Conservation (phyloP, 2,888 invertebrate genomes). For the Venusia cambrica region DNA sequence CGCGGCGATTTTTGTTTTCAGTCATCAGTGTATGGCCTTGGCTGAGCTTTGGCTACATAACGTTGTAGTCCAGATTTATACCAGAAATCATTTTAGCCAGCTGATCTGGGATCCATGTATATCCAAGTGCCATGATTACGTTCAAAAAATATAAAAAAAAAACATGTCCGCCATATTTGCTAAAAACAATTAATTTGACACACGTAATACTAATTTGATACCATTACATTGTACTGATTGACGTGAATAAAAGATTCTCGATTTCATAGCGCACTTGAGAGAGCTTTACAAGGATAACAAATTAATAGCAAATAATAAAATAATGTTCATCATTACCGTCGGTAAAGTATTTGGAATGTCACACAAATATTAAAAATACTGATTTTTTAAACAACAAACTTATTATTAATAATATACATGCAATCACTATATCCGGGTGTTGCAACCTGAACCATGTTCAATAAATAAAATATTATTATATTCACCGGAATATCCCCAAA, state of each 20-base stretch:
- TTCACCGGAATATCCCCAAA: constrained; percentile 33
- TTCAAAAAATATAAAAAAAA: constrained; percentile 5
- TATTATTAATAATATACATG: constrained; percentile 61
- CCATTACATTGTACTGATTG: constrained; percentile 46
- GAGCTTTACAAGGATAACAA: constrained; percentile 46
- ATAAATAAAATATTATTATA: too few relatives aligned
- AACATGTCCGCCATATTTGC: constrained; percentile 5
- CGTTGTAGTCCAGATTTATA: too few relatives aligned
- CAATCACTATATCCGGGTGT: constrained; percentile 54
- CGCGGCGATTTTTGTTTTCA: too few relatives aligned
- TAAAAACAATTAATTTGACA: constrained; percentile 11
- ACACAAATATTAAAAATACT: constrained; percentile 78
- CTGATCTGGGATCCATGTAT: not conserved
- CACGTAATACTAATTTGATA: constrained; percentile 40
- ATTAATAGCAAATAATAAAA: constrained; percentile 48
- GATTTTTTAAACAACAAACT: constrained; percentile 74
- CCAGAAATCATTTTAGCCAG: too few relatives aligned
- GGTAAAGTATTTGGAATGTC: constrained; percentile 76
- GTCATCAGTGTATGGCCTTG: too few relatives aligned
- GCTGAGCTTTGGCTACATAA: too few relatives aligned
- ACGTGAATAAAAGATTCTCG: constrained; percentile 13
- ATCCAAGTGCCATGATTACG: constrained; percentile 4
- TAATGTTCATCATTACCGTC: constrained; percentile 41
- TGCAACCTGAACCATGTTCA: constrained; percentile 54
- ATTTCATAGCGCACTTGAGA: constrained; percentile 34